Conservation (phyloP, 2,888 invertebrate species). For the Phyllotreta striolata region DNA sequence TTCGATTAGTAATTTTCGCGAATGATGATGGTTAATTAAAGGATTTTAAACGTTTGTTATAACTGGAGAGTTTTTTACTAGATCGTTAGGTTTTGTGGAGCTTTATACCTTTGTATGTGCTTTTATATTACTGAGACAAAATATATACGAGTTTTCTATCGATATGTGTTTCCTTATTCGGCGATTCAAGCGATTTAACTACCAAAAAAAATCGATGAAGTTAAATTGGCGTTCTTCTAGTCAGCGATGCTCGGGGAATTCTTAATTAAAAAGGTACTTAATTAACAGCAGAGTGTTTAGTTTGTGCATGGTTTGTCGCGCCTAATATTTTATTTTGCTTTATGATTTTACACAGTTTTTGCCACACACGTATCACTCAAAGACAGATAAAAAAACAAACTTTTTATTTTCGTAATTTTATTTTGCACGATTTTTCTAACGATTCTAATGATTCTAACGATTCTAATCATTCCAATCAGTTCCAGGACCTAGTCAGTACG, state of each 20-base stretch:
- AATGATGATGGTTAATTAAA: constrained; percentile 39
- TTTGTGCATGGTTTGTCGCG: too few relatives aligned
- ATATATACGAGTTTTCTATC: constrained; percentile 44
- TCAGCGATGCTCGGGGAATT: constrained; percentile 6
- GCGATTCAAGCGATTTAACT: too few relatives aligned
- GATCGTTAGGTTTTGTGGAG: constrained; percentile 49
- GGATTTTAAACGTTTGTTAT: constrained; percentile 48
- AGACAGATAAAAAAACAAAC: constrained; percentile 32
- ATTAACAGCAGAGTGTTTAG: constrained; percentile 19
- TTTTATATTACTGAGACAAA: constrained; percentile 46
- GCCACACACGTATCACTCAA: constrained; percentile 13
- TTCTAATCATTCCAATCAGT: constrained; percentile 9
- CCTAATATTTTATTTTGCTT: constrained; percentile 28
- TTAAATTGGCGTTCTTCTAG: constrained; percentile 15
- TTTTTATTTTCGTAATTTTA: constrained; percentile 27
- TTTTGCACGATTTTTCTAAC: constrained; percentile 25
- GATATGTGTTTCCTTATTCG: constrained; percentile 35
- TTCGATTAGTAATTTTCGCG: constrained; percentile 28
- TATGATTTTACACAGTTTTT: constrained; percentile 26
- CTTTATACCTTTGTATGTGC: constrained; percentile 50
- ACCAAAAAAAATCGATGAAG: constrained; percentile 13
- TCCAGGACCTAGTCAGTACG: constrained; percentile 24
- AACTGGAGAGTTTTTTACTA: constrained; percentile 48
- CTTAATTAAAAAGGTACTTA: constrained; percentile 22
- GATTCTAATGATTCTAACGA: background rate